phyloP scores from a whole-genome alignment of 2,888 invertebrate species.

The Oxyscelio sp. region DNA sequence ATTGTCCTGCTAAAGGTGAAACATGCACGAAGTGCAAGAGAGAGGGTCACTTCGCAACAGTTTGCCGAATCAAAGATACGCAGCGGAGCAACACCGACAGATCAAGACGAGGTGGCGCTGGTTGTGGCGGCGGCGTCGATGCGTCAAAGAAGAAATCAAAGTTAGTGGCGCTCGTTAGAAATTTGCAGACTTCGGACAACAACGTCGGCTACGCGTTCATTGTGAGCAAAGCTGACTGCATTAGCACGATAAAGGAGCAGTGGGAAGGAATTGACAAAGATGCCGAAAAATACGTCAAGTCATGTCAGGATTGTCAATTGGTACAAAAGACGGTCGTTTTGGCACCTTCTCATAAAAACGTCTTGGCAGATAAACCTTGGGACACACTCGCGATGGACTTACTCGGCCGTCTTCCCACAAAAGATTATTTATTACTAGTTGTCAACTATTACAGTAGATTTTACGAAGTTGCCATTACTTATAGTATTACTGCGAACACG shows the following conservation, averaged over 20 bases:
- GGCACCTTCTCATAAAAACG: constrained; percentile 26
- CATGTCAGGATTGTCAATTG: too few relatives aligned
- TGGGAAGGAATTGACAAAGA: too few relatives aligned
- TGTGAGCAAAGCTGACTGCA: too few relatives aligned
- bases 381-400: constrained; percentile 69
- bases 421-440: constrained; percentile 60
- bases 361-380: constrained; percentile 46
- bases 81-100: not conserved
- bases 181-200: not conserved
- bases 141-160: not conserved
- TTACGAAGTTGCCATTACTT: constrained; percentile 61
- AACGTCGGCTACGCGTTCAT: constrained; percentile 45
- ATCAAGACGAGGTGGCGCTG: too few relatives aligned
- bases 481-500: constrained; percentile 50
- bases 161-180: not conserved
- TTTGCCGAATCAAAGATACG: constrained; percentile 30
- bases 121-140: not conserved
- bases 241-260: too few relatives aligned
- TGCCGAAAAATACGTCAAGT: too few relatives aligned
- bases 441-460: constrained; percentile 77
- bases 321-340: too few relatives aligned
- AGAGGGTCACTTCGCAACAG: constrained; percentile 73
- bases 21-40: constrained; percentile 74
- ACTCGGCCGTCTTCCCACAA: constrained; percentile 70
- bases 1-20: constrained; percentile 73